These are phyloP conservation scores for Cyprinodon tularosa DNA, from an alignment of 2,113 vertebrate genomes.

Conservation along the genomic window DNA sequence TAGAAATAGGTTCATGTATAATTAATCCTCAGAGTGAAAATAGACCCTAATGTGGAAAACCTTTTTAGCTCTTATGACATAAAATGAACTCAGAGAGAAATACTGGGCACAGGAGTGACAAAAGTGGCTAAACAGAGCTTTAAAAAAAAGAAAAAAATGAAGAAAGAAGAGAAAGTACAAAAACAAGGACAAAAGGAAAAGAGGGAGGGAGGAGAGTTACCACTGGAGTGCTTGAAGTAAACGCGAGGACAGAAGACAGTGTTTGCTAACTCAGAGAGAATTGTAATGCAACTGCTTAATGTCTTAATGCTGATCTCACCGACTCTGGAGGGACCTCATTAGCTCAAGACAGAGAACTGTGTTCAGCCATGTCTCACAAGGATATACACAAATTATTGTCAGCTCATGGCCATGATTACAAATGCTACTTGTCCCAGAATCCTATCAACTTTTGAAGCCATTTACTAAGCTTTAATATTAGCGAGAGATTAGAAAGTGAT, in stretches of 20 bases:
- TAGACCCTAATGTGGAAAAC: slow-evolving; percentile 69
- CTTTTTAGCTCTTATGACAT: slow-evolving; percentile 59
- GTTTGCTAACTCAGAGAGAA: slow-evolving; percentile 49
- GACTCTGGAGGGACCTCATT: slow-evolving; percentile 76
- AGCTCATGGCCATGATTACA: slow-evolving; percentile 35
- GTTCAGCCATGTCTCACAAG: slow-evolving; percentile 50
- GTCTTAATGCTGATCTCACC: slow-evolving; percentile 67
- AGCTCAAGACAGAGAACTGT: slow-evolving; percentile 58
- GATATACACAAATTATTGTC: slow-evolving; percentile 46
- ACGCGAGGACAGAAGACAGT: slow-evolving; percentile 36
- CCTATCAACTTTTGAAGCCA: not conserved
- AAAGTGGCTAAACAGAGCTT: slow-evolving; percentile 42
- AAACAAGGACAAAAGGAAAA: slow-evolving; percentile 28
- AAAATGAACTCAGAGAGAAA: slow-evolving; percentile 53
- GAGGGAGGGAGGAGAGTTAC: not conserved
- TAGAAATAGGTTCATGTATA: slow-evolving; percentile 66
- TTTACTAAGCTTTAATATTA: slow-evolving; percentile 7
- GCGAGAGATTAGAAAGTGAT: not conserved
- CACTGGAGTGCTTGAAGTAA: slow-evolving; percentile 14
- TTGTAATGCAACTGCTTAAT: slow-evolving; percentile 62
- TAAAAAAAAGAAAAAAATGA: slow-evolving; percentile 41
- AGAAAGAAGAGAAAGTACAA: slow-evolving; percentile 17
- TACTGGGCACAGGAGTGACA: slow-evolving; percentile 40
- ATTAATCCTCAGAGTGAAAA: slow-evolving; percentile 63
- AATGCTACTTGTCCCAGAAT: slow-evolving; percentile 9